Evolutionary conservation across 2,888 invertebrate species (phyloP), one percentile per base, ranked within the genome.

Genomic region (Cybosia mesomella): DNA sequence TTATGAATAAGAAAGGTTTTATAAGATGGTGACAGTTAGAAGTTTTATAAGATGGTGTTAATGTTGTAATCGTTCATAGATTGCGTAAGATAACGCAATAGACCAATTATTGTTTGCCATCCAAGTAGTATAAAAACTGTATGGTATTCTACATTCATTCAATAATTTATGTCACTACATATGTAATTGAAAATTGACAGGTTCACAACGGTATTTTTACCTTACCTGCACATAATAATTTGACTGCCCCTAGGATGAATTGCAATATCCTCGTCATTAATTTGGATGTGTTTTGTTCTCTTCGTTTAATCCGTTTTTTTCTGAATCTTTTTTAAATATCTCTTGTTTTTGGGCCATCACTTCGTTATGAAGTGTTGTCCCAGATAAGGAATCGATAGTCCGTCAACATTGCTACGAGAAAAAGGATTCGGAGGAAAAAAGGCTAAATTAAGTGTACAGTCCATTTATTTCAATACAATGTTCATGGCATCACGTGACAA

Each of bases 291-390:
- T 8, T 18, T 49, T 49, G n/a, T 49, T 49, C 43, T 43, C 49
- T 49, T 43, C 43, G 1, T 49, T n/a, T n/a, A n/a, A 49, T 49
- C 9, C 2, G 1, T 13, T 36, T 43, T 43, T n/a, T 49, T 49
- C 9, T n/a, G n/a, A n/a, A n/a, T 49, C 15, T 15, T n/a, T 49
- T 18, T 49, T 1, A 49, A 49, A 49, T 49, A 49, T n/a, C 18
- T 49, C 49, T n/a, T 49, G n/a, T 49, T 49, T 49, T 49, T n/a
- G 49, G 49, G 49, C 49, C 49, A n/a, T 49, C 49, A 49, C 49
- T 49, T 49, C 49, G 49, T 49, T 49, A 49, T 49, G n/a, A 49
- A 49, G n/a, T 49, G 49, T 49, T 49, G 49, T n/a, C 49, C 49
- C 49, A 49, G 49, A 49, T 49, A 49, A 49, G n/a, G 49, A 49